Conservation (phyloP, 23 tunicate species). For the Ciona savignyi region DNA sequence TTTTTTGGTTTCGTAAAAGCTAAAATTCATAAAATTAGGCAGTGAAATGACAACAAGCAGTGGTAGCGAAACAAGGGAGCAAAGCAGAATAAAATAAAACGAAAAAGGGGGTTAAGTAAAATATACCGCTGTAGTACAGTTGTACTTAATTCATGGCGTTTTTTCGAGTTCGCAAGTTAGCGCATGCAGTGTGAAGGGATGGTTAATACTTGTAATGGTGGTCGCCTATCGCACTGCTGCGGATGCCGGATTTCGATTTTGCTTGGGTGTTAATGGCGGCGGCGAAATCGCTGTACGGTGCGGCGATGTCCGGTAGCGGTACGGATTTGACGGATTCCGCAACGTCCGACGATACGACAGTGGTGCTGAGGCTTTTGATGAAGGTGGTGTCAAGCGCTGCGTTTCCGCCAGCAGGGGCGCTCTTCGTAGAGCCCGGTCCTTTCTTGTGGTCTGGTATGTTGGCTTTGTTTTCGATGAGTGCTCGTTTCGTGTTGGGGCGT, state of each 20-base stretch:
- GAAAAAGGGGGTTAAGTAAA: no score
- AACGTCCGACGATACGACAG: constrained; percentile 52
- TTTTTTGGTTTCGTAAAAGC: no score
- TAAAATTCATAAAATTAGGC: no score
- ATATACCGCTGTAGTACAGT: no score
- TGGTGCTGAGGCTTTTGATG: constrained; percentile 61
- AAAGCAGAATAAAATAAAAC: no score
- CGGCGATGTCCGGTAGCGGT: constrained; percentile 25
- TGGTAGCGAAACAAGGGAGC: no score
- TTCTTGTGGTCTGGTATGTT: neutral
- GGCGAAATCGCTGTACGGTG: constrained; percentile 69
- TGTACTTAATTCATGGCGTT: no score
- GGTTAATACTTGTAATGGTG: no score
- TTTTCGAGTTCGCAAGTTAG: no score
- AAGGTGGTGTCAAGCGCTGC: constrained; percentile 37
- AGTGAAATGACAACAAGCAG: no score
- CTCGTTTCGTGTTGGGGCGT: constrained; percentile 19
- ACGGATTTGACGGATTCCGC: constrained; percentile 18
- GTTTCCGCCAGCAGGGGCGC: constrained; percentile 35
- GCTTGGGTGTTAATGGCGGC: constrained; percentile 62
- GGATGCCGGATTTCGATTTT: constrained; percentile 31
- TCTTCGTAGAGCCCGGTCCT: constrained; percentile 49
- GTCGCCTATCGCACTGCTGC: constrained; percentile 88
- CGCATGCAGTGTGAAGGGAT: no score
- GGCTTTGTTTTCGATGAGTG: constrained; percentile 22